These are phyloP conservation scores for Yasuhikotakia modesta DNA, from an alignment of 2,797 vertebrate species.

Conservation along the genomic window DNA sequence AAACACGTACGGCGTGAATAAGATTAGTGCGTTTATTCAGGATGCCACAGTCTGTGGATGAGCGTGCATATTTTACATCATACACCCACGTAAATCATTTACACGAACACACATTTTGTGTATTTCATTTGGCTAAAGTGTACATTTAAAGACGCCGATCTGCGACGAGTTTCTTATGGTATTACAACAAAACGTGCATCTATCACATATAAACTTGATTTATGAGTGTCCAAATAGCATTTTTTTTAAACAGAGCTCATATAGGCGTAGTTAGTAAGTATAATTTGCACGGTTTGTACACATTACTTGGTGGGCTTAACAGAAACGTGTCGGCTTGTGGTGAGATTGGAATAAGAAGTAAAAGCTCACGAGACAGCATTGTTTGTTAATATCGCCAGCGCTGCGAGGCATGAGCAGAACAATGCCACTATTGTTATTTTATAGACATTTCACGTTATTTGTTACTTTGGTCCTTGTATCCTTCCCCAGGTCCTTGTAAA, in stretches of 20 bases:
- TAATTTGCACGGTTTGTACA: not conserved
- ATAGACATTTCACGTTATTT: conserved; percentile 42
- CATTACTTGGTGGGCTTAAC: not conserved
- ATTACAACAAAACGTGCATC: not conserved
- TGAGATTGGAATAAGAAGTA: conserved; percentile 2
- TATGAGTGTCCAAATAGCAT: not conserved
- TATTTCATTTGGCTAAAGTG: not conserved
- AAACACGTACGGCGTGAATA: conserved; percentile 9
- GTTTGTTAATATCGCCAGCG: not conserved
- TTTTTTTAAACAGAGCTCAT: not conserved
- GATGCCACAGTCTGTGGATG: conserved; percentile 10
- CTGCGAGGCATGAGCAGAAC: conserved; percentile 20
- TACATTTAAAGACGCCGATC: not conserved
- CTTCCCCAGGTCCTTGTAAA: conserved; percentile 4
- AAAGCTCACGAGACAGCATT: not conserved
- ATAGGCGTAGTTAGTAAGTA: no score
- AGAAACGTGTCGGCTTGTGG: conserved; percentile 6
- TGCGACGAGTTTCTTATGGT: not conserved
- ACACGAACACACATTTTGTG: not conserved
- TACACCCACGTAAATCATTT: not conserved
- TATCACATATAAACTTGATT: not conserved
- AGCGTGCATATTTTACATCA: conserved; percentile 1
- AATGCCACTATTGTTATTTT: conserved; percentile 48
- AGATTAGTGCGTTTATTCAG: not conserved
- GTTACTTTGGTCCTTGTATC: conserved; percentile 5